Evolutionary conservation across 2,888 invertebrate species (phyloP).

Genomic region (Pyrrhia umbra): DNA sequence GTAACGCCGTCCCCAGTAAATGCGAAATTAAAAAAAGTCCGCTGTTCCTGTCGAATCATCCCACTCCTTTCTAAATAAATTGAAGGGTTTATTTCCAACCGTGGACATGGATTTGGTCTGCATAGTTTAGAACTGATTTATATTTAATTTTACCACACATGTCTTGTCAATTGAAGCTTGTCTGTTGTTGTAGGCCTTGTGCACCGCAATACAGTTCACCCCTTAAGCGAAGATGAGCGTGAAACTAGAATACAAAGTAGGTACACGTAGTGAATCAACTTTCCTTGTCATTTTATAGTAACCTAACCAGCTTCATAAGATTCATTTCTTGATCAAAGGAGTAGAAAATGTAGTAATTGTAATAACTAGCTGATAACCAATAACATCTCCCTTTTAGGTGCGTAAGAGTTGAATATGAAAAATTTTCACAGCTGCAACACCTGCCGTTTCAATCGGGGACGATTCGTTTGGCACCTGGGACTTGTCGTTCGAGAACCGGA

Average conservation of each 20-base stretch:
- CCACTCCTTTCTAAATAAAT: no score
- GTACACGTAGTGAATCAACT: constrained; percentile 6
- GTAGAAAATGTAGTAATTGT: background rate
- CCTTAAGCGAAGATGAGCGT: constrained; percentile 28
- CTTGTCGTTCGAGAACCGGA: constrained; percentile 76
- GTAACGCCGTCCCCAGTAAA: no score
- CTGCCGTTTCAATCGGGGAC: constrained; percentile 69
- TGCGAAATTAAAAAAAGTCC: no score
- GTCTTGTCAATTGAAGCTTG: constrained; percentile 14
- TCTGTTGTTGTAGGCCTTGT: constrained; percentile 40
- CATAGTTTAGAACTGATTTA: no score
- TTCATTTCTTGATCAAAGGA: no score
- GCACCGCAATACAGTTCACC: constrained; percentile 26
- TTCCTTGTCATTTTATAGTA: background rate
- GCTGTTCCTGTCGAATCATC: no score
- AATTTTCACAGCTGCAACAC: constrained; percentile 85
- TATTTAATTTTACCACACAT: no score
- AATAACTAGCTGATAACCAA: constrained; percentile 21
- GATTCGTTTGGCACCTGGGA: constrained; percentile 73
- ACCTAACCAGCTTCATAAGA: background rate
- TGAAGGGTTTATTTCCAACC: no score
- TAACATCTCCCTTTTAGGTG: constrained; percentile 74
- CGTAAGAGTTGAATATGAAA: constrained; percentile 81
- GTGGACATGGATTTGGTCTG: no score
- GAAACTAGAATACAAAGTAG: constrained; percentile 38